phyloP scores from a whole-genome alignment of 2,888 invertebrate genomes.

The Microctonus brassicae region DNA sequence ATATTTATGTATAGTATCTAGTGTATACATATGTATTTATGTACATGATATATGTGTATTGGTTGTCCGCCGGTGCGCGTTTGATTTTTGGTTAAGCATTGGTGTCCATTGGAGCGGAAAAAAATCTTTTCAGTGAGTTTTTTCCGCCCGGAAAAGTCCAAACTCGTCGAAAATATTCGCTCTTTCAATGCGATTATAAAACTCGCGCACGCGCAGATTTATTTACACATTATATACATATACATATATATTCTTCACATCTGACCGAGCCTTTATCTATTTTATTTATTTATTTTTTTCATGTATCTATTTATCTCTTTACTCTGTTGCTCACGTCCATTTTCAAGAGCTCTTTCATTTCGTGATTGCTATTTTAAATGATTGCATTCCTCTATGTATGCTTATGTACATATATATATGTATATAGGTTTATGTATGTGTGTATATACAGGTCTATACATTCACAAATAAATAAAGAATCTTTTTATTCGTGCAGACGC shows the following conservation, averaged over 20 bases:
- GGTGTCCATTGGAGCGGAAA: constrained; percentile 59
- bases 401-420: constrained; percentile 25
- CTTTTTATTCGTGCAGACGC: not conserved
- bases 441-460: too few relatives aligned
- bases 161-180: constrained; percentile 48
- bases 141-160: constrained; percentile 61
- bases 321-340: constrained; percentile 27
- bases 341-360: constrained; percentile 60
- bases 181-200: constrained; percentile 5
- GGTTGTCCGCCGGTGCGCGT: constrained; percentile 47
- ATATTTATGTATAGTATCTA: too few relatives aligned
- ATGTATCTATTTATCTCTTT: constrained; percentile 17
- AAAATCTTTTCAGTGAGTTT: constrained; percentile 62
- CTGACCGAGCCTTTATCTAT: constrained; percentile 8
- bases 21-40: not conserved
- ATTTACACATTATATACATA: not conserved
- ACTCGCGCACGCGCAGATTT: not conserved
- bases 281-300: constrained; percentile 1
- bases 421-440: too few relatives aligned
- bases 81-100: constrained; percentile 67
- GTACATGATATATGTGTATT: not conserved
- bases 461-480: constrained; percentile 17
- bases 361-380: constrained; percentile 67
- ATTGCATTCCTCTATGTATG: constrained; percentile 53
- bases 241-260: constrained; percentile 1